Evolutionary conservation across 2,113 vertebrate genomes (phyloP), one percentile per base, ranked within the genome.

Genomic region (Stigmatopora argus): DNA sequence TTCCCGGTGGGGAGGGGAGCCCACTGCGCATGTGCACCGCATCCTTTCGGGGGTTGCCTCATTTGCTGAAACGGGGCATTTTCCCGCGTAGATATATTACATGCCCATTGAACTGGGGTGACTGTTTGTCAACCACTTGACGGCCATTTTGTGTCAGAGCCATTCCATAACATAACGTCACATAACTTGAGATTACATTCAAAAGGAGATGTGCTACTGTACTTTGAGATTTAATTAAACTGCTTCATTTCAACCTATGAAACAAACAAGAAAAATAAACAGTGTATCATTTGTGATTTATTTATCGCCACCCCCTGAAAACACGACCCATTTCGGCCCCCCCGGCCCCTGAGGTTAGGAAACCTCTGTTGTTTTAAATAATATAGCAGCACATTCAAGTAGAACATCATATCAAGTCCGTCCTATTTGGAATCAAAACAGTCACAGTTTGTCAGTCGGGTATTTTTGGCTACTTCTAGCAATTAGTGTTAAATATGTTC

Each of bases 1-100:
- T 35, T 19, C 8, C 31, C 23, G 21, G 53, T 35, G 56, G 57
- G 9, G 18, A 18, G 35, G 57, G 35, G 21, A 4, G 9, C 71
- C 9, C 51, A 83, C 35, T 62, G 85, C 88, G 89, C 90, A 91
- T 89, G 90, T 79, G 89, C 79, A 62, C 74, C 76, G 83, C 77
- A 86, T 82, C 79, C 62, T 71, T 70, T 52, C 71, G 81, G 73
- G 69, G 19, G 38, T 18, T 38, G 57, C n/a, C 7, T 74, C 74
- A 70, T 23, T 65, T 80, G 81, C 62, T 79, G 81, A 87, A 87
- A 85, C 85, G 83, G 82, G 15, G 45, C 17, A 62, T 26, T 62
- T 62, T 62, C 41, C 26, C 26, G 26, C 26, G 26, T 31, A 31
- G 26, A 31, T 31, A 31, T 31, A 3, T 31, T 3, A 31, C 26